phyloP scores from a whole-genome alignment of 2,888 invertebrate species.

The Ctenicera cuprea region DNA sequence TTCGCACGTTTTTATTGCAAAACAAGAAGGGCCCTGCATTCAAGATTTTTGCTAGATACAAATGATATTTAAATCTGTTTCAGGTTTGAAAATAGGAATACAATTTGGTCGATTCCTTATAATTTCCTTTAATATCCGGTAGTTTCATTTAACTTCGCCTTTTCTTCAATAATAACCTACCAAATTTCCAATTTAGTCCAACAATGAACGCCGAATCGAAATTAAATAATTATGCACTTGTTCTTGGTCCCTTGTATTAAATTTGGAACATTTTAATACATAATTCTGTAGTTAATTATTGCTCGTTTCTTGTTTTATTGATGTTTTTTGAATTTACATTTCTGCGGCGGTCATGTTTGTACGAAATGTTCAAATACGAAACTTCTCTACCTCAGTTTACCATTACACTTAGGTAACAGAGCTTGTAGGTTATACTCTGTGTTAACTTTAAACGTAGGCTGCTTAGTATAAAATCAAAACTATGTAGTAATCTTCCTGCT shows the following conservation, averaged over 20 bases:
- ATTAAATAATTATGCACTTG: conserved; percentile 20
- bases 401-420: no score
- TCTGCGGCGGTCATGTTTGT: neutral
- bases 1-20: conserved; percentile 40
- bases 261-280: neutral
- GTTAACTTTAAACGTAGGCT: neutral
- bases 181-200: conserved; percentile 41
- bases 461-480: conserved; percentile 1
- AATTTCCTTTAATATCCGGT: conserved; percentile 4
- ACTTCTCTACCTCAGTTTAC: no score
- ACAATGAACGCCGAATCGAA: conserved; percentile 29
- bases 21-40: conserved; percentile 5
- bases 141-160: conserved; percentile 5
- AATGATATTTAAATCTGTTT: neutral
- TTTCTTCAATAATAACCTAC: conserved; percentile 15
- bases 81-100: neutral
- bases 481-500: conserved; percentile 18
- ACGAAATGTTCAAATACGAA: conserved; percentile 11
- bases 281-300: neutral
- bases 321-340: conserved; percentile 14
- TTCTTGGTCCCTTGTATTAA: neutral
- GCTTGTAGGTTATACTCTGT: no score
- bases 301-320: neutral
- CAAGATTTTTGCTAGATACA: conserved; percentile 1
- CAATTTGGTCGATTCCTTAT: neutral